Base-by-base conservation (phyloP, 2,888 invertebrate species). In the Cepaea hortensis region DNA sequence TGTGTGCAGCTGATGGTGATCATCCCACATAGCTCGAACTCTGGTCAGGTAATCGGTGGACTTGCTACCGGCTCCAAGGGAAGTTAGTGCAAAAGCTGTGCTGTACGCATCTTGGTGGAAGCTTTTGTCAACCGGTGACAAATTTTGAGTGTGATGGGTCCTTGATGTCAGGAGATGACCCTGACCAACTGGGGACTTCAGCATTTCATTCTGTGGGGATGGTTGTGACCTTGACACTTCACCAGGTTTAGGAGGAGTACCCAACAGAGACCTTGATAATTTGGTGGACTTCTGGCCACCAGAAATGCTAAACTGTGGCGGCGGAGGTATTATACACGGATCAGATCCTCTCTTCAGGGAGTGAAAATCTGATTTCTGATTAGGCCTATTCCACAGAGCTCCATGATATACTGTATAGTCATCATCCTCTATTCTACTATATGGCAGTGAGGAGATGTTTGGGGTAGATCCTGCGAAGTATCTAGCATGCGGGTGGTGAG, bases 51-150 rank as follows among this genome's bases (percentile, higher is more conserved):
- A 94, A 85, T 93, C 91, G 55, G 90, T 90, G 50, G 90, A 89
- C 68, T 55, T 84, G 55, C 88, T 89, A 75, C 91, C 91, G 84
- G 91, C 90, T 84, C 92, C 91, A 50, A 94, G 92, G 11, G 93
- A 92, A 85, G 94, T 93, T 18, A 94, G 91, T 55, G 94, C 93
- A 90, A 94, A 94, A 81, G 93, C 92, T 20, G 94, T 94, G 90
- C 91, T 92, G 91, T 94, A 94, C 85, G 94, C 91, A 86, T 94
- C 94, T 11, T 92, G 91, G 88, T 94, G 94, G 55, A 94, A 91
- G 88, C 92, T 92, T 84, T 91, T 91, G 46, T 91, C 89, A 20
- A 90, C 90, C 61, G 90, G 90, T 55, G 90, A 89, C 20, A 89
- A 86, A 88, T 35, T 89, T 87, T 62, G 90, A 89, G 62, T 85